phyloP scores from a whole-genome alignment of 1,140 invertebrate species.

The Philotrypesis tridentata region DNA sequence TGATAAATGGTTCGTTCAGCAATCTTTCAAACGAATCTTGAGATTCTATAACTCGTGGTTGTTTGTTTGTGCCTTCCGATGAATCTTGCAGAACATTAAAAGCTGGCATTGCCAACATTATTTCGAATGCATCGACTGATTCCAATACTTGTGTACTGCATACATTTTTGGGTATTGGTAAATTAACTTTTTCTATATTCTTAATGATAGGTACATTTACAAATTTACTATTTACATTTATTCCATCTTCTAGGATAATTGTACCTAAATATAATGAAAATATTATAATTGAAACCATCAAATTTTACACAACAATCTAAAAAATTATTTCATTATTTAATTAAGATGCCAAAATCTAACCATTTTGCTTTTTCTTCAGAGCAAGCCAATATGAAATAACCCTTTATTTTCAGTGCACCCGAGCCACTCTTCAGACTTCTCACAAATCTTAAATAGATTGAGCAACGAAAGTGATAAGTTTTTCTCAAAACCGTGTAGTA shows the following conservation, averaged over 20 bases:
- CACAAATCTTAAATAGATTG: neutral
- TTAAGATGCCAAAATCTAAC: constrained; percentile 14
- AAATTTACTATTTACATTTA: neutral
- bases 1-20: too few species aligned
- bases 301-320: too few species aligned
- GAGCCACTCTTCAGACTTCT: constrained; percentile 17
- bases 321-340: neutral
- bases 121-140: too few species aligned
- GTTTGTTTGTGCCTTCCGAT: too few species aligned
- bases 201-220: neutral
- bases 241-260: neutral
- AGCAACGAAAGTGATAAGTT: too few species aligned
- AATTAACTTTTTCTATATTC: constrained; percentile 1
- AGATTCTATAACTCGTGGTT: too few species aligned
- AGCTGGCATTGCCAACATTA: neutral
- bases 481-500: too few species aligned
- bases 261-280: constrained; percentile 18
- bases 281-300: too few species aligned
- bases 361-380: neutral
- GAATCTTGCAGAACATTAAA: too few species aligned
- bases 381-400: constrained; percentile 19
- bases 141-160: too few species aligned
- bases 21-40: too few species aligned
- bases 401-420: constrained; percentile 16
- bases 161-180: neutral